Conservation (phyloP, 2,797 vertebrate genomes). For the Falco cherrug region DNA sequence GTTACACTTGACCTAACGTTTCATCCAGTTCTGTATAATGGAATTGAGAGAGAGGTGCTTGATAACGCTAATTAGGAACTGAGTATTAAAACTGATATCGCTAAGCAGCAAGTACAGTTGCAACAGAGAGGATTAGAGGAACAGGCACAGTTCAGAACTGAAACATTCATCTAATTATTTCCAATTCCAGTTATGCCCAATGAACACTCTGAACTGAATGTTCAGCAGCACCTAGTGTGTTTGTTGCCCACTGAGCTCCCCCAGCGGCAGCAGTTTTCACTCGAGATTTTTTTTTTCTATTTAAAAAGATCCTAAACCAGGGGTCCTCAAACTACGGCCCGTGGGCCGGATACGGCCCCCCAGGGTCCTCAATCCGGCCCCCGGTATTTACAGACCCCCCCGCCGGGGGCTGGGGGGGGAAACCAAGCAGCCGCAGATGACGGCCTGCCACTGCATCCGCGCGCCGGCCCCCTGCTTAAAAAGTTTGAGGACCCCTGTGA, state of each 20-base stretch:
- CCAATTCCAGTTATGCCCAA: not conserved
- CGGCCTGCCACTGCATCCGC: too few relatives aligned
- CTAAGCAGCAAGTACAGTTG: conserved; percentile 19
- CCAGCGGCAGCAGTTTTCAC: not conserved
- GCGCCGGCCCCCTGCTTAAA: too few relatives aligned
- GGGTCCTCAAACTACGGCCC: too few relatives aligned
- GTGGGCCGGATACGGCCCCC: too few relatives aligned
- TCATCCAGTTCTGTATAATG: conserved; percentile 22
- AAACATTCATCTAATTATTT: conserved; percentile 41
- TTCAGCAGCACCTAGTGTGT: not conserved
- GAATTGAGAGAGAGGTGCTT: not conserved
- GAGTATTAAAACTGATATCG: conserved; percentile 8
- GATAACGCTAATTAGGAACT: conserved; percentile 42
- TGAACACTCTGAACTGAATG: not conserved
- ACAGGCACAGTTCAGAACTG: not conserved
- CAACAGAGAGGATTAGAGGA: conserved; percentile 36
- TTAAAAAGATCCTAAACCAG: not conserved
- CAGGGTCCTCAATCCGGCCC: too few relatives aligned
- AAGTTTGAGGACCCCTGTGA: too few relatives aligned
- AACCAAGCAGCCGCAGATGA: too few relatives aligned
- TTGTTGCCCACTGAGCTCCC: not conserved
- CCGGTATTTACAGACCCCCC: too few relatives aligned
- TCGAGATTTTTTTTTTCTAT: not conserved
- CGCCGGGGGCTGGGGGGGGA: too few relatives aligned
- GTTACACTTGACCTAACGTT: not conserved